Evolutionary conservation across 2,113 vertebrate species (phyloP), one percentile per base, ranked within the genome.

Genomic region (Hippopotamus amphibius): DNA sequence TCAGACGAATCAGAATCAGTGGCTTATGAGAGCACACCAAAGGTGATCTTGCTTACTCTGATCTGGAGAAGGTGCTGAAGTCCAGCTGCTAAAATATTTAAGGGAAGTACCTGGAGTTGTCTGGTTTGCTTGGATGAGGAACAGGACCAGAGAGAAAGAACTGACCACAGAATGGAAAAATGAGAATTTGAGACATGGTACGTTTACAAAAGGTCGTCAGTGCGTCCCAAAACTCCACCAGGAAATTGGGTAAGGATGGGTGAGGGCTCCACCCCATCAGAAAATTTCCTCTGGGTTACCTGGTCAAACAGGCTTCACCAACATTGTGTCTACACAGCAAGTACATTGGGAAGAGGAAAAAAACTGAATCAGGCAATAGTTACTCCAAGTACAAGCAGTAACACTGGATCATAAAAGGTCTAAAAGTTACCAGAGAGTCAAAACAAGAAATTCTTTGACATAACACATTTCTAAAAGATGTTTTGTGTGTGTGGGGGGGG

Each of bases 211-310:
- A 97, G 86, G 86, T 88, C 65, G 30, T 68, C 84, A 10, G 43
- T 79, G 71, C 77, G 88, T 95, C 95, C 95, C 97, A 97, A 86
- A 96, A 94, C 95, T 96, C 95, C 90, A 89, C 83, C 55, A 74
- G 87, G 63, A 94, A 88, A 74, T 93, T 46, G 84, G 95, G 68
- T 69, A 91, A 94, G 66, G 33, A 30, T 63, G 59, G 59, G 57
- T 55, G 59, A 80, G 55, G 71, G 43, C 48, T 48, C 33, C 7
- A 72, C 86, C 48, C 69, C 74, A 72, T 74, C 59, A 41, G 63
- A 82, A 95, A 79, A 48, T 92, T 93, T 89, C 69, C 95, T 96
- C 76, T 88, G 63, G 14, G 53, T 66, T 85, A 90, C 88, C 86
- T 83, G 46, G 79, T 68, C 65, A 87, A 50, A 46, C n/a, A 82